Evolutionary conservation across 2,888 invertebrate genomes (phyloP), one percentile per base, ranked within the genome.

Genomic region (Cancer borealis): DNA sequence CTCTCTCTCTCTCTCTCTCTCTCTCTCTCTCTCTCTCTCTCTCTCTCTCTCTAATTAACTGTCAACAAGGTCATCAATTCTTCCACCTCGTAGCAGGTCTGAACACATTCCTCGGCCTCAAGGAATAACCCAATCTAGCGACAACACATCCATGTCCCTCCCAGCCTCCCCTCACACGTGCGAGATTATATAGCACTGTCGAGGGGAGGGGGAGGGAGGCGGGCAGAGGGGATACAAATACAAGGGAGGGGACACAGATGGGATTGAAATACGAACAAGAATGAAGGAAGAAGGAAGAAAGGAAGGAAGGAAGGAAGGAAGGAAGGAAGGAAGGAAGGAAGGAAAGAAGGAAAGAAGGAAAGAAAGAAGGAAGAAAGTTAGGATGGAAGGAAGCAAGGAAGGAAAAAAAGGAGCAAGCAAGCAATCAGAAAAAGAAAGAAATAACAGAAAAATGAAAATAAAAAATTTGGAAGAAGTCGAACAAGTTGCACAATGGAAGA

Each of bases 1-100:
- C 90, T 49, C 49, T 30, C 90, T 30, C 49, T 49, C 90, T 49
- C 49, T 49, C 90, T 49, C 49, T 90, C 54, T 90, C 49, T 90
- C 90, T 49, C 90, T 90, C 49, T 90, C 90, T 90, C 49, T 90
- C 49, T 90, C 49, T 49, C 90, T 49, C 49, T 49, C 90, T 49
- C 49, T 26, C 90, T 49, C 49, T 89, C 49, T 89, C 26, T 47
- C 89, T 79, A 26, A 79, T 79, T 79, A 79, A 90, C 54, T 46
- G 30, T 90, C 30, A 30, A 30, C 26, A 47, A 21, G 47, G 47
- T 49, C 47, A 47, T 90, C 49, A 49, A 90, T 49, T 49, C 90
- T 90, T 49, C 26, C 90, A 26, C 90, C 54, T 79, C 79, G 79
- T 79, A 79, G 26, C 79, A 79, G n/a, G 12, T 47, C 90, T 90